Evolutionary conservation across 1,140 invertebrate genomes (phyloP), one percentile per base, ranked within the genome.

Genomic region (Goniozus legneri): DNA sequence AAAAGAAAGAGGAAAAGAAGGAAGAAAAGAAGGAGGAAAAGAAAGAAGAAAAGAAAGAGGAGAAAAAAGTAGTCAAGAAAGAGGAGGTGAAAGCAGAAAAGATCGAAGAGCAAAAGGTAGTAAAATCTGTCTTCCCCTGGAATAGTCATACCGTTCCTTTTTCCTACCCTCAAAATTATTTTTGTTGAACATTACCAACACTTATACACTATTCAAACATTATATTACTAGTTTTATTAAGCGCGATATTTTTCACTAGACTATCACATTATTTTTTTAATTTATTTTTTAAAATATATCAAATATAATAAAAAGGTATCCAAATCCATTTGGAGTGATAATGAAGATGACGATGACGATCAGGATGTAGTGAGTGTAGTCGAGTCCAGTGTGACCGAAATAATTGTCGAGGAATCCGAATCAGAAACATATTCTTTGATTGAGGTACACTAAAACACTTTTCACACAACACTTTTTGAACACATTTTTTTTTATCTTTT

Each of bases 341-440:
- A 79, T 49, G 67, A 78, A 40, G 73, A 71, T 56, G 76, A 76
- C 54, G 65, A 75, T 49, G 73, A 79, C 55, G 70, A 75, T 49
- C 64, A 74, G 10, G 74, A 77, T 65, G 54, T 56, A 49, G 64
- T 69, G 53, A 71, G 64, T 62, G 51, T 64, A 52, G 49, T 68
- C 52, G 64, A 67, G 35, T 64, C 60, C 43, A 66, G 61, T 49
- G 30, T 62, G 52, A 55, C 66, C 8, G 65, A 70, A 50, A 52
- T 56, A 10, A 62, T 62, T 47, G 32, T 62, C 50, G 58, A 67
- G 16, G 64, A 69, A 52, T 46, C 60, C 18, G 46, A 60, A 14
- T 63, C 65, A 27, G 56, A 64, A 49, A 58, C 49, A 18, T 18
- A 46, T 40, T 60, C 60, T 38, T 37, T 53, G 51, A 53, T 60